phyloP scores from a whole-genome alignment of 2,888 invertebrate genomes.

The Brenthis daphne region DNA sequence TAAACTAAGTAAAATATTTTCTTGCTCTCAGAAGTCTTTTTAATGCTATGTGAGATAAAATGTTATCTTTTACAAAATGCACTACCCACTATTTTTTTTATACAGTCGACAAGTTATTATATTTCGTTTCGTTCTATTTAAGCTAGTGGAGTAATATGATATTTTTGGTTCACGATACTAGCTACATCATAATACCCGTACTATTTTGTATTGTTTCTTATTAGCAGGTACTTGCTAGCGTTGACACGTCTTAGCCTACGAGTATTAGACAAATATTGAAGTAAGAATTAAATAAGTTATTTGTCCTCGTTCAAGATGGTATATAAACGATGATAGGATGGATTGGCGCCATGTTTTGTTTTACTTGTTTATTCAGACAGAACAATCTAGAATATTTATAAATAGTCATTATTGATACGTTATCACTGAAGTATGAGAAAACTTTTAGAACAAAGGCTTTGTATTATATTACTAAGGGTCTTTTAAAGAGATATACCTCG shows the following conservation, averaged over 20 bases:
- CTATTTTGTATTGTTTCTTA: slow-evolving; percentile 8
- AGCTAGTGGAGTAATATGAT: neutral
- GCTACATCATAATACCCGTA: too few relatives aligned
- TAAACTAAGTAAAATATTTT: neutral
- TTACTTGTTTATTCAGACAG: slow-evolving; percentile 16
- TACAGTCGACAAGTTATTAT: neutral
- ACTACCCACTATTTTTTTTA: neutral
- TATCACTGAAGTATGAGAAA: slow-evolving; percentile 9
- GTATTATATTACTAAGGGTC: too few relatives aligned
- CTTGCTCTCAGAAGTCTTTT: neutral
- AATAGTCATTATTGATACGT: slow-evolving; percentile 5
- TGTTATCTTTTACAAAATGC: slow-evolving; percentile 4
- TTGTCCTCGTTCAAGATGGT: neutral
- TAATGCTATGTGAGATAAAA: neutral
- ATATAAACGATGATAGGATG: slow-evolving; percentile 16
- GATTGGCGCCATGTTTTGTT: slow-evolving; percentile 23
- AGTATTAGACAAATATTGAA: slow-evolving; percentile 24
- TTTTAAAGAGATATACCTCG: too few relatives aligned
- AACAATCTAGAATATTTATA: slow-evolving; percentile 21
- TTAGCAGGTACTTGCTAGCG: slow-evolving; percentile 14
- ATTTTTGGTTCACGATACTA: neutral
- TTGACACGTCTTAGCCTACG: slow-evolving; percentile 11
- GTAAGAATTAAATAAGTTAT: slow-evolving; percentile 5
- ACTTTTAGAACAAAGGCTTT: neutral
- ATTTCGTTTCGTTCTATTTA: neutral